Base-by-base conservation (phyloP, 1,140 invertebrate genomes). In the Andricus grossulariae region DNA sequence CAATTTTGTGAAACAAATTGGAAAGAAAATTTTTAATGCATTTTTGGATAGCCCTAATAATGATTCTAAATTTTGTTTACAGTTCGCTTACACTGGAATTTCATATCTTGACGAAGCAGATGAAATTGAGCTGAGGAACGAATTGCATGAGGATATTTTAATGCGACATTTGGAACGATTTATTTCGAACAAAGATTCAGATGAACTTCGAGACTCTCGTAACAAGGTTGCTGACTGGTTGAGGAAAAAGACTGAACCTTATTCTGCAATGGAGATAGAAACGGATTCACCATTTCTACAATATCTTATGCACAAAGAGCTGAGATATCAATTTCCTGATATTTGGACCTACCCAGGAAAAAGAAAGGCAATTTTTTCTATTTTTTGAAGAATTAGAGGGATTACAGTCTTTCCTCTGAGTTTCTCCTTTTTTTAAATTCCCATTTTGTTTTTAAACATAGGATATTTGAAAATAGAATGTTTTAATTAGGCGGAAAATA, bases 31-130 rank as follows among this genome's bases (percentile, higher is more conserved):
- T 32, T 32, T 32, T 5, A 3, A 32, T 3, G 4, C 25, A 32
- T 32, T 32, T 32, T 32, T 32, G 25, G 25, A 32, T 5, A 5
- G 5, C 3, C 4, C 25, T 32, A 5, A 11, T 25, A 60, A 50
- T 25, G 57, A 25, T 57, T 60, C 50, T 71, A 75, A n/a, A 70
- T 72, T 84, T 81, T 82, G 5, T 81, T 92, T 93, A 74, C 88
- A 96, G 95, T 93, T 95, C 83, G 90, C 91, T 39, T 94, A 94
- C 86, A 89, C 94, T 76, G 95, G 95, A 50, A 92, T 96, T 72
- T 92, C 94, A 10, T 96, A 93, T 83, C 79, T 96, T 3, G 94
- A 94, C 85, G 91, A 93, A 82, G 80, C 80, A 10, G 93, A 93
- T 49, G 88, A 92, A 80, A 71, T 80, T 3, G 32, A 86, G 55